Percentiles rank a stretch among this genome's conserved stretches.
phyloP scores from a whole-genome alignment of 2,797 vertebrate genomes.

The Simalia tracyae region DNA sequence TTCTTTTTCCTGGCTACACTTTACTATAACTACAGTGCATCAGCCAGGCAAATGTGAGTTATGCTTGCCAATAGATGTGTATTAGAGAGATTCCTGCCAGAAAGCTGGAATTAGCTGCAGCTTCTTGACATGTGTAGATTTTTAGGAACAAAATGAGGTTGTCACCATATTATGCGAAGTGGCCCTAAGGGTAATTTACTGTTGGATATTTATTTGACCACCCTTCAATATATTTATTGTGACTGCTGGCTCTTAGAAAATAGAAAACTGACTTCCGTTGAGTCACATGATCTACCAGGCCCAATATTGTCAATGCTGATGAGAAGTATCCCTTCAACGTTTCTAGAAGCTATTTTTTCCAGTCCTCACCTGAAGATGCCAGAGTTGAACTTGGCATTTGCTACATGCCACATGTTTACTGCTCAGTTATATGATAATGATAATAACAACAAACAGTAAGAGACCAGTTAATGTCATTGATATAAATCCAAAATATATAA shows the following conservation, averaged over 20 bases:
- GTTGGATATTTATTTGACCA: neutral
- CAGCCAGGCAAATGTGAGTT: neutral
- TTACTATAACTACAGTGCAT: neutral
- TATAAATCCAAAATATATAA: neutral
- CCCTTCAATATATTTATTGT: neutral
- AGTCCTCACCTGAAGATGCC: neutral
- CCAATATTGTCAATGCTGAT: neutral
- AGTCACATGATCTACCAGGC: neutral
- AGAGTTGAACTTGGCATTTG: neutral
- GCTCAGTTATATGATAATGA: neutral
- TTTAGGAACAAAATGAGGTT: neutral
- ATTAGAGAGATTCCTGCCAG: too few species aligned
- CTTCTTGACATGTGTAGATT: neutral
- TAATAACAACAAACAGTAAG: neutral
- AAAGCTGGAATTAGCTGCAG: neutral
- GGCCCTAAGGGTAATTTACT: neutral
- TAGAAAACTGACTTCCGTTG: neutral
- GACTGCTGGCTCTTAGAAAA: neutral
- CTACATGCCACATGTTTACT: neutral
- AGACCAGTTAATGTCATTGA: neutral
- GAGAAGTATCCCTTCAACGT: neutral
- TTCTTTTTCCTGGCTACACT: neutral
- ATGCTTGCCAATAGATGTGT: neutral
- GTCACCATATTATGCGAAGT: neutral
- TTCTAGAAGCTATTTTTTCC: neutral